Percentiles rank a stretch among this genome's conserved stretches.
Evolutionary conservation across 2,113 vertebrate genomes (phyloP).

Genomic region (Lophura nycthemera): DNA sequence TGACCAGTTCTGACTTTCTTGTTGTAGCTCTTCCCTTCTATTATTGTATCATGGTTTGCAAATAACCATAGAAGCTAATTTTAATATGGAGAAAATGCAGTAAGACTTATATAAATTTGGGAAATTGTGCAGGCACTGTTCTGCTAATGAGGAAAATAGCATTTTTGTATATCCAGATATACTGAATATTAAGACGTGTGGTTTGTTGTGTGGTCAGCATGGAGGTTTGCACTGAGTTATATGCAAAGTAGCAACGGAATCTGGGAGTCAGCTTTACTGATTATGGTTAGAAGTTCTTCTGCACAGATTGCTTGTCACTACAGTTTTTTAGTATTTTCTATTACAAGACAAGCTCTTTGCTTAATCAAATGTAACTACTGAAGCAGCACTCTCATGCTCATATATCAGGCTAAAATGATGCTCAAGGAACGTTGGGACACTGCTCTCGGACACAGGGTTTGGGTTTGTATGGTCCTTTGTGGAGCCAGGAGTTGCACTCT

Average conservation of each 20-base stretch:
- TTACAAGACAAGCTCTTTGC: neutral
- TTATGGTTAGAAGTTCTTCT: neutral
- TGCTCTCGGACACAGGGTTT: too few relatives aligned
- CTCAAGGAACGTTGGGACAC: too few relatives aligned
- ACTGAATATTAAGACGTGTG: neutral
- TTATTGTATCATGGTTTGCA: neutral
- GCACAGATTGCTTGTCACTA: neutral
- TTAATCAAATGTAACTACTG: neutral
- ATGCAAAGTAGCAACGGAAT: neutral
- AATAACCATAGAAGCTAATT: neutral
- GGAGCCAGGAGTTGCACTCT: too few relatives aligned
- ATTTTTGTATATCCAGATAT: neutral
- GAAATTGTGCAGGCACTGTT: neutral
- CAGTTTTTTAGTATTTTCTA: neutral
- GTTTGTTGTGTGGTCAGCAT: accelerated
- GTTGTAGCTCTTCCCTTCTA: neutral
- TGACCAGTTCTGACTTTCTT: neutral
- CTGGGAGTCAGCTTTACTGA: neutral
- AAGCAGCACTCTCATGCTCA: neutral
- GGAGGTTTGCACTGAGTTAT: accelerated
- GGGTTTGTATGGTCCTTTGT: too few relatives aligned
- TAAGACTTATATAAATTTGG: neutral
- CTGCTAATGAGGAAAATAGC: neutral
- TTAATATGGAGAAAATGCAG: neutral
- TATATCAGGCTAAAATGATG: neutral